Evolutionary conservation across 2,888 invertebrate genomes (phyloP).

Genomic region (Carterocephalus palaemon): DNA sequence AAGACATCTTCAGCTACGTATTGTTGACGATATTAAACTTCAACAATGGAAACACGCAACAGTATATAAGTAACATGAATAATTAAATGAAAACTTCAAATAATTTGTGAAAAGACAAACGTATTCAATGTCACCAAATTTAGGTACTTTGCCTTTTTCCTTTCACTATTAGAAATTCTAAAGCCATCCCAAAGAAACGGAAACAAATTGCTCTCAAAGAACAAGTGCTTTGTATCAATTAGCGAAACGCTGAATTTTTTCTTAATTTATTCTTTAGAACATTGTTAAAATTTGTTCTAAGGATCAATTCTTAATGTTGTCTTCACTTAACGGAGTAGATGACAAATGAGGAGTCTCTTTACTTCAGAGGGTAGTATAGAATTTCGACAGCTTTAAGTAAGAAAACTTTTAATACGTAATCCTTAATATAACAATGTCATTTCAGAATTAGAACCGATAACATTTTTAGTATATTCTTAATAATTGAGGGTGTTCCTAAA

Average conservation of each 20-base stretch:
- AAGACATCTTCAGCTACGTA: too few relatives aligned
- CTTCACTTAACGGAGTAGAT: slow-evolving; percentile 8
- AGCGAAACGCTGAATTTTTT: slow-evolving; percentile 15
- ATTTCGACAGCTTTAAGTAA: background rate
- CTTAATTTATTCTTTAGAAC: slow-evolving; percentile 5
- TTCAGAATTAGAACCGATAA: too few relatives aligned
- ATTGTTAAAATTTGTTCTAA: slow-evolving; percentile 11
- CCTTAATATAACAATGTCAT: too few relatives aligned
- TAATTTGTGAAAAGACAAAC: background rate
- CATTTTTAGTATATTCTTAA: too few relatives aligned
- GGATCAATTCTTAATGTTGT: slow-evolving; percentile 5
- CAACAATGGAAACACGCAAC: too few relatives aligned
- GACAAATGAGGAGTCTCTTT: background rate
- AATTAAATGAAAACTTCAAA: slow-evolving; percentile 1
- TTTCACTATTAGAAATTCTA: slow-evolving; percentile 14
- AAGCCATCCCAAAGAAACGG: slow-evolving; percentile 8
- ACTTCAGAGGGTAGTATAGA: background rate
- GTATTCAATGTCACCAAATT: too few relatives aligned
- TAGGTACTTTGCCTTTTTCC: slow-evolving; percentile 8
- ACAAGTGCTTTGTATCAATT: slow-evolving; percentile 20
- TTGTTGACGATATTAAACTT: too few relatives aligned
- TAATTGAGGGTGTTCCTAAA: too few relatives aligned
- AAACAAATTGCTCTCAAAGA: slow-evolving; percentile 20
- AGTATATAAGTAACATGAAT: background rate
- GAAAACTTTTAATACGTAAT: too few relatives aligned